These are phyloP conservation scores for Aythya baeri DNA, from an alignment of 2,113 vertebrate species.

Conservation along the genomic window DNA sequence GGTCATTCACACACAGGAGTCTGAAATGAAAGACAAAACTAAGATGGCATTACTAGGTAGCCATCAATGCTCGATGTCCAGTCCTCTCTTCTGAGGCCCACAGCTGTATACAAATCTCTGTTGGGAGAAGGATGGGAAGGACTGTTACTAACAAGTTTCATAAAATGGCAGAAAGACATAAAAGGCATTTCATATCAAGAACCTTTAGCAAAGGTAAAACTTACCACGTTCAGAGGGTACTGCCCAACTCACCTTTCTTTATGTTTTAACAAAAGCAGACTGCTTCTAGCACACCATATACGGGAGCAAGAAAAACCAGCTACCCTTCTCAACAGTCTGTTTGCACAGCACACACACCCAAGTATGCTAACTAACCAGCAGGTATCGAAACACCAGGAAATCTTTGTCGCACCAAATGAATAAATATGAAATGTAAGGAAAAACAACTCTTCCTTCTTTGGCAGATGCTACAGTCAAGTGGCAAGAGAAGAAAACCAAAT, in stretches of 20 bases:
- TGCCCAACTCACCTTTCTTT: neutral
- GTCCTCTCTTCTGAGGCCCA: neutral
- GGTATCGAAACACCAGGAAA: slow-evolving; percentile 30
- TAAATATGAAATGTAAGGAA: neutral
- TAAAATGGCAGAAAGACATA: neutral
- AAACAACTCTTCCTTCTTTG: neutral
- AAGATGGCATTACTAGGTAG: neutral
- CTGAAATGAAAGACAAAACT: neutral
- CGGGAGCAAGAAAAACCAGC: slow-evolving; percentile 78
- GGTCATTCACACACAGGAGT: neutral
- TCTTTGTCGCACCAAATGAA: neutral
- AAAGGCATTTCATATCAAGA: neutral
- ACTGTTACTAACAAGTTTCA: neutral
- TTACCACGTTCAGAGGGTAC: neutral
- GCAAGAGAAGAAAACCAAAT: neutral
- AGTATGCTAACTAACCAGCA: slow-evolving; percentile 38
- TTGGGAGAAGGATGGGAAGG: neutral
- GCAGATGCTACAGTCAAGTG: neutral
- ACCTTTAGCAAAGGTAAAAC: neutral
- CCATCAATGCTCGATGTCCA: neutral
- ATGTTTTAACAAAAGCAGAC: neutral
- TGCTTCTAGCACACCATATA: neutral
- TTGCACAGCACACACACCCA: slow-evolving; percentile 69
- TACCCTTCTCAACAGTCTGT: slow-evolving; percentile 44
- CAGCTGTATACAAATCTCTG: neutral